Evolutionary conservation across 2,113 vertebrate genomes (phyloP).

Genomic region (Rhineura floridana): DNA sequence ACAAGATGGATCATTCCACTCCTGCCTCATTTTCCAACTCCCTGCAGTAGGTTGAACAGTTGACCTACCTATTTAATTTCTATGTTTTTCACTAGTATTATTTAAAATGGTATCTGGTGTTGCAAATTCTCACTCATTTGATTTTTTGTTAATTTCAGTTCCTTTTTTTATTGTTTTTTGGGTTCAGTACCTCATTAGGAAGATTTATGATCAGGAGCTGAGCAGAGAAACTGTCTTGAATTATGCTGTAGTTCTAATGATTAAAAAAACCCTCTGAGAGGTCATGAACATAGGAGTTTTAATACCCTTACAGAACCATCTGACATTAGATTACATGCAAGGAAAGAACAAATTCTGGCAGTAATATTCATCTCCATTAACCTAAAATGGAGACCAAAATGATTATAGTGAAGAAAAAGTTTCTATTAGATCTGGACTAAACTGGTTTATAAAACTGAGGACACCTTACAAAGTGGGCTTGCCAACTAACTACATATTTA

Average conservation of each 20-base stretch:
- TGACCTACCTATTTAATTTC: constrained; percentile 49
- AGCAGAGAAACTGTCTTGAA: constrained; percentile 60
- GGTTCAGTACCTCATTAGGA: constrained; percentile 61
- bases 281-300: constrained; percentile 63
- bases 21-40: constrained; percentile 6
- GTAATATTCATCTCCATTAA: constrained; percentile 70
- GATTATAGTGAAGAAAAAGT: constrained; percentile 60
- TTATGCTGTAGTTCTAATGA: constrained; percentile 69
- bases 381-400: constrained; percentile 60
- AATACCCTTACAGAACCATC: constrained; percentile 65
- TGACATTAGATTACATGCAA: constrained; percentile 65
- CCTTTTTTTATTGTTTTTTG: too few relatives aligned
- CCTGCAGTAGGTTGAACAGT: constrained; percentile 40
- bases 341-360: constrained; percentile 66
- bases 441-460: constrained; percentile 54
- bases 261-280: constrained; percentile 59
- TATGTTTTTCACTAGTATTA: constrained; percentile 45
- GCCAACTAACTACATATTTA: constrained; percentile 13
- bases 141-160: too few relatives aligned
- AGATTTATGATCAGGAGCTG: constrained; percentile 56
- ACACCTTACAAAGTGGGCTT: background rate
- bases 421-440: constrained; percentile 51
- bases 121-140: constrained; percentile 52
- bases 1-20: background rate
- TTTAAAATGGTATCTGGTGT: constrained; percentile 49